A percentile compares a stretch with the other conserved stretches of the same genome.
Evolutionary conservation across 2,797 vertebrate genomes (phyloP).

Genomic region (Etheostoma nigrum): DNA sequence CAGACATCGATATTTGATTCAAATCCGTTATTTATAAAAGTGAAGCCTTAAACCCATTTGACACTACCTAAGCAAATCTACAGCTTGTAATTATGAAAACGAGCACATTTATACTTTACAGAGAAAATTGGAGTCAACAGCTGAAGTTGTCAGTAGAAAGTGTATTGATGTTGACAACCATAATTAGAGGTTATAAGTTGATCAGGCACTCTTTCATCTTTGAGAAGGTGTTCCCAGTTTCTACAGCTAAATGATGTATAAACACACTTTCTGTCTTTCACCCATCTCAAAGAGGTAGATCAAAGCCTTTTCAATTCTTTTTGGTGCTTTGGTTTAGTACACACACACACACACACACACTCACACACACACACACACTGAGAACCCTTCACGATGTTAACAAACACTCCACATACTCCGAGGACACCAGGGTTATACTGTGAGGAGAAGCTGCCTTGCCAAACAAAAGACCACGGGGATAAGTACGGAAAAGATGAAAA

Average conservation of each 20-base stretch:
- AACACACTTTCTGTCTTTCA: constrained; percentile 16
- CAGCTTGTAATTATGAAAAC: constrained; percentile 33
- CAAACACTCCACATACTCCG: constrained; percentile 43
- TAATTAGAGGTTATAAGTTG: constrained; percentile 48
- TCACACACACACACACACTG: constrained; percentile 18
- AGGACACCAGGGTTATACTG: constrained; percentile 31
- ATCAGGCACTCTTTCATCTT: constrained; percentile 2
- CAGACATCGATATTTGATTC: constrained; percentile 29
- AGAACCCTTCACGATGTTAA: constrained; percentile 24
- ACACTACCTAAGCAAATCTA: constrained; percentile 24
- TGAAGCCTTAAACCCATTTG: neutral
- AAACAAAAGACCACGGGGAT: constrained; percentile 47
- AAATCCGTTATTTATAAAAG: constrained; percentile 31
- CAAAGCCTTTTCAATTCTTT: neutral
- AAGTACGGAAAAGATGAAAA: constrained; percentile 62
- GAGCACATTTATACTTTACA: constrained; percentile 15
- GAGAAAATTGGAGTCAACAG: constrained; percentile 18
- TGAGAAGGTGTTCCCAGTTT: neutral
- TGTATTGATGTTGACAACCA: constrained; percentile 27
- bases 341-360: constrained; percentile 25
- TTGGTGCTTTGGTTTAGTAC: constrained; percentile 30
- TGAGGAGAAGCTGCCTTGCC: constrained; percentile 40
- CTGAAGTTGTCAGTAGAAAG: constrained; percentile 34
- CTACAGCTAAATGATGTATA: constrained; percentile 9
- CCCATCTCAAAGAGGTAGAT: constrained; percentile 11